These are phyloP conservation scores for Origma solitaria DNA, from an alignment of 2,113 vertebrate genomes.

Conservation along the genomic window DNA sequence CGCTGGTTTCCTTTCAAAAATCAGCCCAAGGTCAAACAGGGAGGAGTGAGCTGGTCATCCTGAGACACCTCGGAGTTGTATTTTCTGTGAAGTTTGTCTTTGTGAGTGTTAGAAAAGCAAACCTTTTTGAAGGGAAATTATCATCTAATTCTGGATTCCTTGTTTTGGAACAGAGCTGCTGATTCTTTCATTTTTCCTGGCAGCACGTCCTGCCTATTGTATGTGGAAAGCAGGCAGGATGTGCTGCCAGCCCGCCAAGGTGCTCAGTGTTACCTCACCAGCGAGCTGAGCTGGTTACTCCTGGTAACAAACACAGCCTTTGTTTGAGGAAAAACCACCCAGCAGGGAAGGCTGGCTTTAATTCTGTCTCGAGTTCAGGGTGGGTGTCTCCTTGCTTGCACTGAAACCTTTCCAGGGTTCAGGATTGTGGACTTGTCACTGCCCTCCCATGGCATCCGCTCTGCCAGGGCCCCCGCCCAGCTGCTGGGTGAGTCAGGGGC, in stretches of 20 bases:
- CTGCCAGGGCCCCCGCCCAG: not conserved
- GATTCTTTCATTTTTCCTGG: slow-evolving; percentile 47
- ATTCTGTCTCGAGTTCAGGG: not conserved
- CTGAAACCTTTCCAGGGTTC: not conserved
- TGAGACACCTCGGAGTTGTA: not conserved
- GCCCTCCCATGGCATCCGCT: not conserved
- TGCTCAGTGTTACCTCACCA: not conserved
- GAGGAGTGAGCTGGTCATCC: not conserved
- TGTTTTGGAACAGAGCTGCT: slow-evolving; percentile 37
- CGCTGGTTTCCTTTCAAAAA: not conserved
- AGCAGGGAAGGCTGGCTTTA: not conserved
- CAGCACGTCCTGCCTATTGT: slow-evolving; percentile 45
- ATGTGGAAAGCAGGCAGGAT: slow-evolving; percentile 26
- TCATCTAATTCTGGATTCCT: not conserved
- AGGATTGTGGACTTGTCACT: not conserved
- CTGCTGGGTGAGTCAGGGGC: not conserved
- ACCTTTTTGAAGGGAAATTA: not conserved
- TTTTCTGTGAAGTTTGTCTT: not conserved
- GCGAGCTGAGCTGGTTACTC: not conserved
- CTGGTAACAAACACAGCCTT: not conserved
- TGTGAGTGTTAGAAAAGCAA: not conserved
- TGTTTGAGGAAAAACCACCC: not conserved
- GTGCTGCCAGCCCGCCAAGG: not conserved
- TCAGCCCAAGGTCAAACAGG: rapidly evolving
- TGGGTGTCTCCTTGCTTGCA: not conserved